phyloP scores from a whole-genome alignment of 2,797 vertebrate genomes.

The Gouania willdenowi region DNA sequence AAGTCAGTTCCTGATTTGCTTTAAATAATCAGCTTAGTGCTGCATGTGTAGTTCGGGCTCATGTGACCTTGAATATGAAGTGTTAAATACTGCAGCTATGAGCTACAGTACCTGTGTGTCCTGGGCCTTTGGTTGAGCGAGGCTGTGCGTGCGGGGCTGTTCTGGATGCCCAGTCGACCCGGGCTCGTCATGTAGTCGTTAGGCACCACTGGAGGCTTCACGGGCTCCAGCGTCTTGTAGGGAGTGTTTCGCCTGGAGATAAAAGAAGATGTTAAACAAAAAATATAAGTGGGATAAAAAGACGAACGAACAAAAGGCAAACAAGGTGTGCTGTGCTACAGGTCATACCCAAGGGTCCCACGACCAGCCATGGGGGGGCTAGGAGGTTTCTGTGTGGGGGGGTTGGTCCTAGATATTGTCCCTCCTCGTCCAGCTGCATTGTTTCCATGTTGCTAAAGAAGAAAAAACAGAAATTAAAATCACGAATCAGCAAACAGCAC shows the following conservation, averaged over 20 bases:
- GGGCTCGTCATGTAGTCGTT: slow-evolving; percentile 99
- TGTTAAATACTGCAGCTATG: not conserved
- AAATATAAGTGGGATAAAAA: not conserved
- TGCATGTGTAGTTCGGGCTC: not conserved
- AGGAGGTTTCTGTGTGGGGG: slow-evolving; percentile 96
- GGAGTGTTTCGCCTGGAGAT: slow-evolving; percentile 88
- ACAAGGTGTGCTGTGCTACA: too few relatives aligned
- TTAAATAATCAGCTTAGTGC: not conserved
- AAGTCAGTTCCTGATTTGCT: not conserved
- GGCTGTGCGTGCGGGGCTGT: slow-evolving; percentile 95
- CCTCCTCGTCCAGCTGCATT: slow-evolving; percentile 86
- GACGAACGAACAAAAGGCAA: too few relatives aligned
- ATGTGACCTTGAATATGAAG: not conserved
- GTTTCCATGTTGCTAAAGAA: slow-evolving; percentile 89
- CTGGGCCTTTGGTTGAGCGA: slow-evolving; percentile 97
- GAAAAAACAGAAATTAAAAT: slow-evolving; percentile 9
- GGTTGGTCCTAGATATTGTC: slow-evolving; percentile 95
- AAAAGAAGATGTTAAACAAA: not conserved
- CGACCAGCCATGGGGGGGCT: slow-evolving; percentile 97
- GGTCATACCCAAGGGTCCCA: slow-evolving; percentile 89
- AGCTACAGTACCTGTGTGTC: slow-evolving; percentile 94
- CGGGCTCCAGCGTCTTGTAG: slow-evolving; percentile 97
- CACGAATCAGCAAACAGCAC: too few relatives aligned
- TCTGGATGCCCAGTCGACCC: slow-evolving; percentile 89
- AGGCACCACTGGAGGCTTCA: slow-evolving; percentile 95